Percentiles rank a stretch among this genome's conserved stretches.
Conservation (phyloP, 2,113 vertebrate species). For the Antechinus stuartii region DNA sequence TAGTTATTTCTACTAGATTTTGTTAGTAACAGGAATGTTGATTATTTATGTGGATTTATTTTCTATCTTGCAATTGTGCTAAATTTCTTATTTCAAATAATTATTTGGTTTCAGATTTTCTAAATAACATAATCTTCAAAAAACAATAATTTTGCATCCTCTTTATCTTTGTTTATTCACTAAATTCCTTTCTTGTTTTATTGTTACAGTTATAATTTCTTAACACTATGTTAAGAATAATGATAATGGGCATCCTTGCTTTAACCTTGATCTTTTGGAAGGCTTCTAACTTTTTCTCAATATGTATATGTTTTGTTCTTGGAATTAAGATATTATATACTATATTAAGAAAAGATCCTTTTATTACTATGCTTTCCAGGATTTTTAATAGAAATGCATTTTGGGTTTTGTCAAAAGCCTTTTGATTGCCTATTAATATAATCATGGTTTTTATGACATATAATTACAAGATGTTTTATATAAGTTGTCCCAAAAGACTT, state of each 20-base stretch:
- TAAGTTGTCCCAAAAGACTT: neutral
- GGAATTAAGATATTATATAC: neutral
- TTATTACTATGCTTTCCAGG: neutral
- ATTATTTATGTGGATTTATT: neutral
- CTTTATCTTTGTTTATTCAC: neutral
- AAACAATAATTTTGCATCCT: neutral
- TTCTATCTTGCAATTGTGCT: neutral
- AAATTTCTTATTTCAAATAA: neutral
- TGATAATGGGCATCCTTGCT: neutral
- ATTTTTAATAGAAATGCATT: neutral
- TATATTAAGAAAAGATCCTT: neutral
- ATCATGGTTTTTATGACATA: neutral
- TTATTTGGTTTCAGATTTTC: neutral
- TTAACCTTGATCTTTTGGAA: neutral
- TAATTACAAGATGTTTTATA: neutral
- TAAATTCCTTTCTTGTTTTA: neutral
- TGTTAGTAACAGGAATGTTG: neutral
- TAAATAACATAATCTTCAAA: neutral
- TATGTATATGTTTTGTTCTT: neutral
- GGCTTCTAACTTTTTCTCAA: neutral
- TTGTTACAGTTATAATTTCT: neutral
- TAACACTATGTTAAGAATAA: neutral
- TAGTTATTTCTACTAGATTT: neutral
- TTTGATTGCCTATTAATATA: neutral
- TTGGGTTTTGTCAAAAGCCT: neutral